Base-by-base conservation (phyloP, 2,888 invertebrate genomes). In the Argyra leucocephala region DNA sequence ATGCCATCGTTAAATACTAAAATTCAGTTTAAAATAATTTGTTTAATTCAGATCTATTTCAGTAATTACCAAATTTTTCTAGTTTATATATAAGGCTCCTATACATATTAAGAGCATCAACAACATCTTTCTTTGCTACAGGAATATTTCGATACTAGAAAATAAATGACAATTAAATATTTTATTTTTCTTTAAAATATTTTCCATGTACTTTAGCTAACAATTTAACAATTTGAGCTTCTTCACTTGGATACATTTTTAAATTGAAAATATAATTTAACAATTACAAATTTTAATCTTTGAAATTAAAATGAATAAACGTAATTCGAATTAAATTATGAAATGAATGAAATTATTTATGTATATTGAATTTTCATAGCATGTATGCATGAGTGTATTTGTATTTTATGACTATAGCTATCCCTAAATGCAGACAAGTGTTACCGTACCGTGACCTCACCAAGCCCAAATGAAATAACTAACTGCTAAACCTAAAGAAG, bases 1-100 rank as follows among this genome's bases (percentile, higher is more conserved):
- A 83, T 83, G 59, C 96, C 96, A 84, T 95, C 93, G 76, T 92
- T 93, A 77, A 95, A 96, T 67, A 90, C 94, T 91, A 73, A 66
- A 69, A 68, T 63, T 60, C 22, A 66, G 57, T 18, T n/a, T 21
- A 36, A 62, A 10, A 57, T 36, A 2, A 63, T 18, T 64, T 18
- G 1, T 57, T 18, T 18, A 7, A 61, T 26, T 62, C 18, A 18
- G 15, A 48, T n/a, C 61, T 63, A 61, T 61, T 58, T 63, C 24
- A 48, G 22, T 61, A 75, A 84, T 83, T 80, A 90, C 91, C 87
- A 79, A 88, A 91, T 66, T 83, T 82, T 69, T 90, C 88, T 69
- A 85, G 78, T 69, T 83, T 83, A 64, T 86, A 87, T 63, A 82
- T 77, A 66, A 92, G 81, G 68, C 88, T 87, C 71, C 82, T 82